Conservation (phyloP, 2,888 invertebrate species). For the Orthosia gracilis region DNA sequence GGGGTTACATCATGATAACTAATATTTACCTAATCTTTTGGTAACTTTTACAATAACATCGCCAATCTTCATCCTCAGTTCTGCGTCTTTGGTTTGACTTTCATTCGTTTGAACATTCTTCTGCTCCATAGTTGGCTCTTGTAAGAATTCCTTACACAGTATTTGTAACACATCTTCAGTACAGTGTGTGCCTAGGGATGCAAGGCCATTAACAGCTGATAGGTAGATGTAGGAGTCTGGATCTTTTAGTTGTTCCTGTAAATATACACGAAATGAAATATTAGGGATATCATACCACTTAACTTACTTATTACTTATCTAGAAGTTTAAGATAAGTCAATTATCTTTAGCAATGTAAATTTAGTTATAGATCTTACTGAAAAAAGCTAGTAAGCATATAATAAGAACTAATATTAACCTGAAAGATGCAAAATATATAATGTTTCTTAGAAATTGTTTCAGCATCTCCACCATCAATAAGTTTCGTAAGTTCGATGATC, state of each 20-base stretch:
- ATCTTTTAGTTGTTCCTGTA: slow-evolving; percentile 94
- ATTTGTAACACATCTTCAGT: slow-evolving; percentile 93
- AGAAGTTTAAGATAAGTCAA: no score
- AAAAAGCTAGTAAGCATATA: background rate
- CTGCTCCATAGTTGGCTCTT: slow-evolving; percentile 71
- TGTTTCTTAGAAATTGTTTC: slow-evolving; percentile 92
- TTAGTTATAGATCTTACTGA: background rate
- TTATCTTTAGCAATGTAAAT: background rate
- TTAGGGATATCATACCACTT: no score
- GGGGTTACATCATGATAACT: background rate
- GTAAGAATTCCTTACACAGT: slow-evolving; percentile 93
- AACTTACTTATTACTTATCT: no score
- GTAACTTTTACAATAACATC: slow-evolving; percentile 95
- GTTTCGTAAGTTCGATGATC: slow-evolving; percentile 93
- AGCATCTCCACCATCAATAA: slow-evolving; percentile 93
- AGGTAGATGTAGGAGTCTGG: slow-evolving; percentile 96
- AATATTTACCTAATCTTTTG: slow-evolving; percentile 92
- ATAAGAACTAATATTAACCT: slow-evolving; percentile 86
- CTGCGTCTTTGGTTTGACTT: slow-evolving; percentile 85
- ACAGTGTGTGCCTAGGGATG: slow-evolving; percentile 92
- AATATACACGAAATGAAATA: slow-evolving; percentile 8
- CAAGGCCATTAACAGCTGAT: slow-evolving; percentile 94
- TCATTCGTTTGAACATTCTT: slow-evolving; percentile 74
- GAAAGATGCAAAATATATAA: slow-evolving; percentile 93
- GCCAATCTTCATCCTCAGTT: slow-evolving; percentile 94